Evolutionary conservation across 2,113 vertebrate genomes (phyloP), one percentile per base, ranked within the genome.

Genomic region (Perca fluviatilis): DNA sequence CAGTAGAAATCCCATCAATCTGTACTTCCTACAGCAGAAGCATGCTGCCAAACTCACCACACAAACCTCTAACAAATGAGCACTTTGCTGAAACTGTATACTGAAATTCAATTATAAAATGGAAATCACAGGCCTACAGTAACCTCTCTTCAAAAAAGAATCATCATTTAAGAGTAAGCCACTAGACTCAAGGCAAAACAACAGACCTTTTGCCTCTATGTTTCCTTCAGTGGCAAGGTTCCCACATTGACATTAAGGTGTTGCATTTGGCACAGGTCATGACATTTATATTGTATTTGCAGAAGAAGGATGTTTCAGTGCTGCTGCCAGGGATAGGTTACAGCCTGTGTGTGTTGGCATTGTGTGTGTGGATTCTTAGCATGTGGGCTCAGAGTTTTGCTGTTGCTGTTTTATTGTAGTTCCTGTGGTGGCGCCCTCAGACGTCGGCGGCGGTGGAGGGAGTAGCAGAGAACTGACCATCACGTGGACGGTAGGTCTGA

Each of bases 381-480:
- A 86, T 93, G 90, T 78, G 85, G 90, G 70, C 56, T 90, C 68
- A 88, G 64, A 78, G 53, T 79, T 81, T 80, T 47, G 89, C 76
- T 65, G 70, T 93, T 91, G 82, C 82, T 86, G 75, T 86, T 88
- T 96, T 74, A 90, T 93, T 92, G 79, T 91, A 99, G 98, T 93
- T 94, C 98, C 98, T 90, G 96, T 96, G 83, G 97, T 99, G 94
- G 97, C 97, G 88, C 98, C 98, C 79, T 98, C 98, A 63, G 96
- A 98, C 85, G 95, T 99, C 3, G 94, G 96, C 62, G 98, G 98
- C 77, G 98, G 98, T 0, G 98, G 98, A 23, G 97, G 97, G 85
- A 96, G 93, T 62, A 97, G 96, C 90, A 94, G 96, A 85, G 98
- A 99, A 76, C 93, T 99, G 93, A 98, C 96, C 74, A 98, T 99